A percentile compares a stretch with the other conserved stretches of the same genome.
Conservation (phyloP, 2,113 vertebrate species). For the Gasterosteus aculeatus region DNA sequence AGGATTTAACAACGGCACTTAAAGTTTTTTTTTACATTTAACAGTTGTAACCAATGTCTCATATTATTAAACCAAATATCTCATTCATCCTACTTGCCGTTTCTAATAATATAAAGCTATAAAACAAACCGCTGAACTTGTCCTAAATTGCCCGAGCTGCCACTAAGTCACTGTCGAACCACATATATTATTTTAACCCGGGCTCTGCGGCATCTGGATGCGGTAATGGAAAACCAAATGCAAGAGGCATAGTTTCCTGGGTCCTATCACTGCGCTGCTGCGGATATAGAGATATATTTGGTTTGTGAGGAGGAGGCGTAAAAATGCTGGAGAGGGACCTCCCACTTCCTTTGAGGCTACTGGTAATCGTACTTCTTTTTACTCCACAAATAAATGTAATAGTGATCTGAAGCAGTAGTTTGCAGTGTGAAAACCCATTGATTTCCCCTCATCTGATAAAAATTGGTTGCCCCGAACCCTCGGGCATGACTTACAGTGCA, state of each 20-base stretch:
- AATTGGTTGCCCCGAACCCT: not conserved
- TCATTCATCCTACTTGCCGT: not conserved
- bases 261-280: constrained; percentile 36
- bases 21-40: constrained; percentile 1
- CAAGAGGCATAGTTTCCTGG: constrained; percentile 20
- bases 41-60: not conserved
- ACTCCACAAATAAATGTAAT: not conserved
- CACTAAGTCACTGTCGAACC: constrained; percentile 29
- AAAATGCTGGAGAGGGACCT: constrained; percentile 44
- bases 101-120: not conserved
- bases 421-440: not conserved
- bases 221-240: constrained; percentile 46
- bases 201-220: constrained; percentile 38
- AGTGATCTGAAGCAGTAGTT: not conserved
- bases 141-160: not conserved
- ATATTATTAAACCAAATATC: not conserved
- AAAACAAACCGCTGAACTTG: not conserved
- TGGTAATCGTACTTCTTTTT: not conserved
- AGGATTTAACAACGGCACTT: constrained; percentile 2
- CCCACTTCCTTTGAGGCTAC: constrained; percentile 42
- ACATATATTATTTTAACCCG: not conserved
- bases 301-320: constrained; percentile 57
- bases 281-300: constrained; percentile 55
- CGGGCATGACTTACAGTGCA: not conserved
- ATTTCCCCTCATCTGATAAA: too few species aligned